Percentiles rank a stretch among this genome's conserved stretches.
phyloP scores from a whole-genome alignment of 2,888 invertebrate species.

The Liposcelis brunnea region DNA sequence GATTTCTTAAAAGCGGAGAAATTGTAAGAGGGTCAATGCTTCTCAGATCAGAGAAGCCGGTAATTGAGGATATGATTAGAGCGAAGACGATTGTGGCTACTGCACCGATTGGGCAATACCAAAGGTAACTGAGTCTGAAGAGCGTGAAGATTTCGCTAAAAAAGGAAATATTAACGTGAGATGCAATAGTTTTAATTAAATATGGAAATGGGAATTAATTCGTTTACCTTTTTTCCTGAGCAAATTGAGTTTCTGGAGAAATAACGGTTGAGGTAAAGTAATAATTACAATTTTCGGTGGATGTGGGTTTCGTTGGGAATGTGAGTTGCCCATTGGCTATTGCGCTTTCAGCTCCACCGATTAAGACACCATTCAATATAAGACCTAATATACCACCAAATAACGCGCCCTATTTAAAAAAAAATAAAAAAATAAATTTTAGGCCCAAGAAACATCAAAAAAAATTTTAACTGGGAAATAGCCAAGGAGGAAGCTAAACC shows the following conservation, averaged over 20 bases:
- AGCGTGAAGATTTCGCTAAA: conserved; percentile 4
- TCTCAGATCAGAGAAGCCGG: background rate
- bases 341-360: conserved; percentile 34
- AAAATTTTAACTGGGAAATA: too few relatives aligned
- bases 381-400: conserved; percentile 34
- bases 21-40: too few relatives aligned
- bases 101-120: conserved; percentile 1
- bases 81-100: background rate
- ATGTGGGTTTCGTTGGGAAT: conserved; percentile 2
- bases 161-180: background rate
- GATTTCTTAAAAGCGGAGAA: too few relatives aligned
- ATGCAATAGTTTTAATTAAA: background rate
- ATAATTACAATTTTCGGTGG: conserved; percentile 1
- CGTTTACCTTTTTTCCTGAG: too few relatives aligned
- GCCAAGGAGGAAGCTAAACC: too few relatives aligned
- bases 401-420: conserved; percentile 34
- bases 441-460: too few relatives aligned
- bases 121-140: conserved; percentile 3
- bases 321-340: background rate
- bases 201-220: too few relatives aligned
- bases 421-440: too few relatives aligned
- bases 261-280: background rate
- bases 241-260: background rate
- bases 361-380: conserved; percentile 32
- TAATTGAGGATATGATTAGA: background rate